Evolutionary conservation across 1,140 invertebrate species (phyloP), one percentile per base, ranked within the genome.

Genomic region (Rhyzopertha dominica): DNA sequence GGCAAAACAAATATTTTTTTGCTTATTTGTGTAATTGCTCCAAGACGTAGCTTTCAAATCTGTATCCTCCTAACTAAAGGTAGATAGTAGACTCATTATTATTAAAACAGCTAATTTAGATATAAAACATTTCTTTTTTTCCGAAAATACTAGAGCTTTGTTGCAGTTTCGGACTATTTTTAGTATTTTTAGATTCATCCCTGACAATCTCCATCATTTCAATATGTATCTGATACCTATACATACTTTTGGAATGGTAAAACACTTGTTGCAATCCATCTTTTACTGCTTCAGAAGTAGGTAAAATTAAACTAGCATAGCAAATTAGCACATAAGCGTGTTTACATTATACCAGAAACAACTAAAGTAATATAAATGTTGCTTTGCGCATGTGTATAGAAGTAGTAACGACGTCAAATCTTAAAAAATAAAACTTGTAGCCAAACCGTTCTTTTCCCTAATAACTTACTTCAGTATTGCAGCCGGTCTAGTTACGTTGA

Each of bases 401-500:
- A 8, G 7, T 7, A 26, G 24, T 7, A n/a, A 26, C 7, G 24
- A 26, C 7, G n/a, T 7, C 7, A n/a, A 26, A 26, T 26, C n/a
- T 26, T 8, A 26, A 26, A 8, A 8, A 26, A 26, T 7, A 7
- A 26, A 26, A n/a, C 24, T 26, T 26, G 7, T 17, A 23, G 5
- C 22, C 18, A 9, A 34, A 4, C 14, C 8, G 8, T 35, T n/a
- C 12, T 37, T 31, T 26, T 24, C 38, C 29, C 22, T 19, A 26
- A 31, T 37, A 2, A 16, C 30, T 28, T 44, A 49, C 47, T 36
- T 29, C 13, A 46, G 23, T 17, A 51, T 25, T 1, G 43, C 25
- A 26, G 23, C 34, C 1, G 43, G 48, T 23, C 35, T 23, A n/a
- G 37, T 35, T 14, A 45, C 25, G 16, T 51, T 45, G 19, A 45